These are phyloP conservation scores for Tanypteryx hageni DNA, from an alignment of 2,888 invertebrate genomes.

Conservation along the genomic window DNA sequence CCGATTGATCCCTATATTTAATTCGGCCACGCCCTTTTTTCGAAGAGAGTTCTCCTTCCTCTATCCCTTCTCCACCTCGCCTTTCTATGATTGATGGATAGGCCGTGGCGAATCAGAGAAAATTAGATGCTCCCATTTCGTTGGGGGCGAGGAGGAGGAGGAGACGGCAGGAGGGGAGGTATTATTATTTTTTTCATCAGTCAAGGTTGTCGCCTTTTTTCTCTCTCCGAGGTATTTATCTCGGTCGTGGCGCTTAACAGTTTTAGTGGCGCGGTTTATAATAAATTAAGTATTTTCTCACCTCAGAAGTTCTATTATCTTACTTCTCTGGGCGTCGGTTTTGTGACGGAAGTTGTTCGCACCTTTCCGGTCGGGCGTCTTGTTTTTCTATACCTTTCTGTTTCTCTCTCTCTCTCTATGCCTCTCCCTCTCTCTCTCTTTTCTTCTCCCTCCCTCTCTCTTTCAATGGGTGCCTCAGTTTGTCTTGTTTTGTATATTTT, in stretches of 20 bases:
- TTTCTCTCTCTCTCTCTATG: not conserved
- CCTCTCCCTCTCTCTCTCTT: not conserved
- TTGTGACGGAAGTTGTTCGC: not conserved
- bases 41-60: not conserved
- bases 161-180: not conserved
- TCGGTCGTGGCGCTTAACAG: not conserved
- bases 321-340: not conserved
- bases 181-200: not conserved
- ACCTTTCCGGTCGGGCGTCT: not conserved
- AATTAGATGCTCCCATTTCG: not conserved
- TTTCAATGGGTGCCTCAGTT: not conserved
- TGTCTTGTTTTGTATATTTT: not conserved
- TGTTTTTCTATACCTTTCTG: not conserved
- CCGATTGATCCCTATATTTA: not conserved
- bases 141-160: not conserved
- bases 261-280: not conserved
- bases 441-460: not conserved
- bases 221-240: not conserved
- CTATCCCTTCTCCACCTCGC: not conserved
- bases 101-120: not conserved
- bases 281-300: constrained; percentile 12
- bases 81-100: constrained; percentile 21
- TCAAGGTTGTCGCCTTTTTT: not conserved
- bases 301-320: not conserved
- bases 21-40: not conserved